Base-by-base conservation (phyloP, 2,888 invertebrate species). In the Orchesellides sinensis region DNA sequence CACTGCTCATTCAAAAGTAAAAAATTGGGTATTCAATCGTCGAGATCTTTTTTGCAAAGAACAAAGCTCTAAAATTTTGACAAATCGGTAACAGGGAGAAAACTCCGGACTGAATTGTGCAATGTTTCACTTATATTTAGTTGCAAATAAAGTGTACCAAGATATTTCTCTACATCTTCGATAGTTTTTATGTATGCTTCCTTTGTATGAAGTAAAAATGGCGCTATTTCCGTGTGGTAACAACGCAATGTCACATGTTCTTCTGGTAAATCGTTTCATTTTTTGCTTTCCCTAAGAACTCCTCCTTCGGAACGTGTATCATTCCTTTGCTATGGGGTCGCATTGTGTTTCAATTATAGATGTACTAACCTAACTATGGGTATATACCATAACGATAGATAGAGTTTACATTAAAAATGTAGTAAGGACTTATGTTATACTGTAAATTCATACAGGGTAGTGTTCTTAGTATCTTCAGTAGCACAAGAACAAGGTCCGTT, bases 141-240 rank as follows among this genome's bases (percentile, higher is more conserved):
- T 25, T 32, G n/a, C 59, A 59, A 59, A 59, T 59, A 59, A 59
- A 59, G 29, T 29, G 29, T 23, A 32, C n/a, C 59, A 59, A 29
- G 29, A 40, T 32, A 10, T 10, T 6, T 32, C 5, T 10, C 5
- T 40, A 40, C 40, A 40, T 14, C 59, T 49, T 21, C 4, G 27
- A 29, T 19, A 29, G n/a, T 59, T 59, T 32, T n/a, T n/a, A n/a
- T n/a, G n/a, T n/a, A 54, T 23, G 54, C 21, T 59, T 32, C 29
- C 59, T 32, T 59, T 59, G 59, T 32, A 29, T 59, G 25, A 10
- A 40, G 29, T 29, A 17, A 54, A 54, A 54, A 23, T 23, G 25
- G 25, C 54, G 25, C 27, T 27, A 27, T 27, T 56, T 56, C 56
- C 59, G 5, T 52, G 12, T 52, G 19, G 19, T 52, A 52, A 52